Base-by-base conservation (phyloP, 2,888 invertebrate genomes). In the Cryptocephalus moraei region DNA sequence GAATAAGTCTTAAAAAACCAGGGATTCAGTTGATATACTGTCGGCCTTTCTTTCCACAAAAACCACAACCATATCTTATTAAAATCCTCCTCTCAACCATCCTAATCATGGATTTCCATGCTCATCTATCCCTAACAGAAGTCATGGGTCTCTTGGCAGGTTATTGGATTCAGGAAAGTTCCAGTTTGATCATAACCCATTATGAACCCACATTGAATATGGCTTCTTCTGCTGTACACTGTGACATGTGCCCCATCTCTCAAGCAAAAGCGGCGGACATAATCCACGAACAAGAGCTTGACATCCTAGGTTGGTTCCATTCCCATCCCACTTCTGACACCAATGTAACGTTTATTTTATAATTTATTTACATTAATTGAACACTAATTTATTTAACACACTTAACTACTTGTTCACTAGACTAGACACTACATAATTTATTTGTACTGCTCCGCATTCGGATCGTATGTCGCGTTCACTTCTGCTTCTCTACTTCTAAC, bases 91-190 rank as follows among this genome's bases (percentile, higher is more conserved):
- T 81, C 49, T 76, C 80, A 0, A 75, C 81, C 1, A 66, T 86
- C 47, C 67, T 84, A 8, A 65, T 77, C 38, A 80, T 85, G 78
- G 84, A 86, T 62, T 73, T 78, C 43, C 87, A 87, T 69, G 78
- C 82, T 42, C 82, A 86, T 69, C 72, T 79, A 33, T 81, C 80
- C 1, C 75, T 78, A 52, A 79, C 75, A 2, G 87, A 87, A 72
- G 83, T 86, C 42, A 86, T 86, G 77, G 87, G 87, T 1, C 74
- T 86, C 55, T 65, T 83, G 50, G 86, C 84, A 11, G 86, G 85
- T 4, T 61, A 60, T 44, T 75, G 72, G 65, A 58, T 66, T 50
- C 50, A 57, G 1, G 57, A 62, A 11, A 52, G 58, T 10, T 64
- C 68, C 39, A 62, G 62, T 31, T 61, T 81, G 32, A 65, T 66